Base-by-base conservation (phyloP, 2,113 vertebrate genomes). In the Microtus oregoni region DNA sequence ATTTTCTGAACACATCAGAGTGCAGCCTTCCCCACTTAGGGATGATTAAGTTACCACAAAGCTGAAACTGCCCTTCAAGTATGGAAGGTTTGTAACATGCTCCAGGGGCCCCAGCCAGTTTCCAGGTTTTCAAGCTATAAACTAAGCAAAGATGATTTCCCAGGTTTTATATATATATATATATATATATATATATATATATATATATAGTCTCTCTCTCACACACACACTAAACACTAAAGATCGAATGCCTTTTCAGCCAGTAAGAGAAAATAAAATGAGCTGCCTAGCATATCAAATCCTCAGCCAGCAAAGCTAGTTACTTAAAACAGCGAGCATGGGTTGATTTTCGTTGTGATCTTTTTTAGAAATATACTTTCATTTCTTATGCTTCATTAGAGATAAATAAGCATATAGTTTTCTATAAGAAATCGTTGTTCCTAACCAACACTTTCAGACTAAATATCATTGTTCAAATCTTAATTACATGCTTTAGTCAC, bases 401-500 rank as follows among this genome's bases (percentile, higher is more conserved):
- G 78, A 50, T 79, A 67, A 30, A 70, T n/a, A 75, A 89, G 38
- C 65, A 89, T 4, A 7, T 22, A 58, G 77, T 89, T 86, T 90
- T 67, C 41, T 19, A 11, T 78, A 72, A 55, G 61, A 76, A 55
- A 79, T 67, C 22, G 15, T n/a, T 14, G 13, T 93, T 94, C 58
- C 65, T 55, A 47, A 76, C 75, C 22, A 88, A 38, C 32, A 72
- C 55, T 77, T 58, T 26, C 15, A 95, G 38, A 50, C 41, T 88
- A 92, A 76, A 38, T 47, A 22, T 28, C 30, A 11, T 52, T 94
- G 50, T 76, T 58, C 4, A 82, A 70, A 50, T 17, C 19, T 38
- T 85, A 20, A 67, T 81, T 90, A 17, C 86, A 89, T 87, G 41
- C 61, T 92, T 96, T 91, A 92, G 38, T 58, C 38, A 70, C 79